phyloP scores from a whole-genome alignment of 2,797 vertebrate species.

The Sorex maritimensis region DNA sequence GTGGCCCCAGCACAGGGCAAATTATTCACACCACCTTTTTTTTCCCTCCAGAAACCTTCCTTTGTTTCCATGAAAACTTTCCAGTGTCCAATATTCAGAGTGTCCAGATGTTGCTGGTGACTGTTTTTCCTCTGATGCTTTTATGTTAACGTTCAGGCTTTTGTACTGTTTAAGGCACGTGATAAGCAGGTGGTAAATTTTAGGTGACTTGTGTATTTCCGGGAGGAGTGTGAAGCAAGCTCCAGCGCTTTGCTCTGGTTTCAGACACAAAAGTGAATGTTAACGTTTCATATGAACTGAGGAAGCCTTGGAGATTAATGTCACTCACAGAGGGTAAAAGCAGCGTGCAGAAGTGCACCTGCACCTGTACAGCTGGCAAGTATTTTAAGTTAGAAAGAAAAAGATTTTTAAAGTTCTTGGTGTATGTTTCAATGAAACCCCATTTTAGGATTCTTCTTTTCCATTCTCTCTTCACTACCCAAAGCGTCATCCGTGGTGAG shows the following conservation, averaged over 20 bases:
- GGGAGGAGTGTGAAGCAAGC: conserved; percentile 73
- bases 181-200: conserved; percentile 60
- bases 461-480: conserved; percentile 25
- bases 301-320: conserved; percentile 70
- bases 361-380: conserved; percentile 37
- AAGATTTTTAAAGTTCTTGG: conserved; percentile 49
- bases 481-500: conserved; percentile 68
- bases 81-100: conserved; percentile 73
- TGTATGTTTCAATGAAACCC: conserved; percentile 45
- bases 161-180: conserved; percentile 27
- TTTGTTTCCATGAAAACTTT: conserved; percentile 58
- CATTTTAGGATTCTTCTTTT: conserved; percentile 40
- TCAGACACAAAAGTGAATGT: conserved; percentile 69
- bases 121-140: conserved; percentile 60
- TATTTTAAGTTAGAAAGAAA: conserved; percentile 67
- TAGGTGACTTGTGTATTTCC: conserved; percentile 54
- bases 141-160: conserved; percentile 15
- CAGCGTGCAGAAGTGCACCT: conserved; percentile 24
- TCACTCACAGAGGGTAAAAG: conserved; percentile 47
- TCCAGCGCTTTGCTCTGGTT: conserved; percentile 68
- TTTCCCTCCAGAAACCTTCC: conserved; percentile 37
- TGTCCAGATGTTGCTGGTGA: conserved; percentile 56
- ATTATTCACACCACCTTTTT: conserved; percentile 26
- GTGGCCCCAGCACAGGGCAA: conserved; percentile 63
- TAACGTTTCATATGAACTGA: conserved; percentile 72